Conservation (phyloP, 2,113 vertebrate genomes). For the Aspidoscelis tigris region DNA sequence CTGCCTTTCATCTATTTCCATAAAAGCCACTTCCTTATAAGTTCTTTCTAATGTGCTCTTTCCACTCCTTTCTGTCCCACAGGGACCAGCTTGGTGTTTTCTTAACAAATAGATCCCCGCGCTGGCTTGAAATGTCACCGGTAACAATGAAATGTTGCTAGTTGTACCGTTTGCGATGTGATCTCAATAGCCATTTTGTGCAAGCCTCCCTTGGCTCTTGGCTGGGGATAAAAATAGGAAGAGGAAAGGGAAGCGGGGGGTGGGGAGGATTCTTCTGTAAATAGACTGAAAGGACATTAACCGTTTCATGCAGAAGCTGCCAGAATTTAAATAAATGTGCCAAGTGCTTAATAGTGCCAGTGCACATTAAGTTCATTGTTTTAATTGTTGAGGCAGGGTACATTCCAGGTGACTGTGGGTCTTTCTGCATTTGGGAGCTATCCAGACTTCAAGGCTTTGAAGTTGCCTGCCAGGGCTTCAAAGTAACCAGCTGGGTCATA, state of each 20-base stretch:
- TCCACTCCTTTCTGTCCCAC: conserved; percentile 43
- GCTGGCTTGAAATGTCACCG: conserved; percentile 55
- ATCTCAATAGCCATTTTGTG: conserved; percentile 37
- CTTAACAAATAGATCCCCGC: conserved; percentile 60
- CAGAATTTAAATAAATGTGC: conserved; percentile 44
- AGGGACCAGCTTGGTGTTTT: conserved; percentile 49
- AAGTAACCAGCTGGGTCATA: too few relatives aligned
- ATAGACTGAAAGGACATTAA: conserved; percentile 69
- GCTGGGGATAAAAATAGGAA: conserved; percentile 48
- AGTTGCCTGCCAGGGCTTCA: too few relatives aligned
- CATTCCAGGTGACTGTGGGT: too few relatives aligned
- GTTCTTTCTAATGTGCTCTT: conserved; percentile 53
- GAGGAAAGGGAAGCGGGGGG: conserved; percentile 8
- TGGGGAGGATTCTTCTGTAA: conserved; percentile 60
- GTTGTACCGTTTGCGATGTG: conserved; percentile 18
- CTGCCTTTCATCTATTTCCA: conserved; percentile 64
- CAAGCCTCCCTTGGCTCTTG: conserved; percentile 41
- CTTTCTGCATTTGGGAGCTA: too few relatives aligned
- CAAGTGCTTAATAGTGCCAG: conserved; percentile 30
- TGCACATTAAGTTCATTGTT: conserved; percentile 8
- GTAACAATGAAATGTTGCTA: conserved; percentile 50
- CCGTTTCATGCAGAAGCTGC: conserved; percentile 61
- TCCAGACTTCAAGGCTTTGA: too few relatives aligned
- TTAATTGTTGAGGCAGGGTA: not conserved
- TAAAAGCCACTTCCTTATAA: conserved; percentile 54